Evolutionary conservation across 2,888 invertebrate species (phyloP).

Genomic region (Chironomus tentans): DNA sequence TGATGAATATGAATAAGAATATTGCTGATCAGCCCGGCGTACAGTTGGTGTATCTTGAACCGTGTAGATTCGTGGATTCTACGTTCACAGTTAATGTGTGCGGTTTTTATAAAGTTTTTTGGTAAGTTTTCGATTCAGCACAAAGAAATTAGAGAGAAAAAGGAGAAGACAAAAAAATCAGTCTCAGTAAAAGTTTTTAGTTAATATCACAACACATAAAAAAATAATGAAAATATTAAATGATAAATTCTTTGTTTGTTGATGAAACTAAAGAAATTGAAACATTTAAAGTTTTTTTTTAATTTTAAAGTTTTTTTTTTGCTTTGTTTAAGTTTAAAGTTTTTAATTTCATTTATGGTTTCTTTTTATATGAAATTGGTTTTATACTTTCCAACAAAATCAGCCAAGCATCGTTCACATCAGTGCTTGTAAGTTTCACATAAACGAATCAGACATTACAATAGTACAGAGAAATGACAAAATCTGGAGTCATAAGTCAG

Average conservation of each 20-base stretch:
- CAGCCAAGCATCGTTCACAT: too few species aligned
- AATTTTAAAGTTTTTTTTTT: not conserved
- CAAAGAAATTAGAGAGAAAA: not conserved
- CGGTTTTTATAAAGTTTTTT: not conserved
- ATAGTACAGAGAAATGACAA: too few species aligned
- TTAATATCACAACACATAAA: not conserved
- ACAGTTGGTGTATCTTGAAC: slow-evolving; percentile 64
- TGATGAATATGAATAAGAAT: slow-evolving; percentile 74
- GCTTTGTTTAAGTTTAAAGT: not conserved
- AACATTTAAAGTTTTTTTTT: slow-evolving; percentile 5
- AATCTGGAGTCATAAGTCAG: too few species aligned
- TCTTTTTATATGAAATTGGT: too few species aligned
- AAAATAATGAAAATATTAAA: not conserved
- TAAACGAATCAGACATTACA: too few species aligned
- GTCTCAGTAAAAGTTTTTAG: not conserved
- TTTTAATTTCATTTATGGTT: not conserved
- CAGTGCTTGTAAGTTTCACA: too few species aligned
- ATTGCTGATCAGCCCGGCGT: slow-evolving; percentile 68
- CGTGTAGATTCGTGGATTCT: slow-evolving; percentile 73
- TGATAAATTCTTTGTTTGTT: not conserved
- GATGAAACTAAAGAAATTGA: slow-evolving; percentile 9
- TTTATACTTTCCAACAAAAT: too few species aligned
- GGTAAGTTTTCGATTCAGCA: not conserved
- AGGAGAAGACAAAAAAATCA: not conserved
- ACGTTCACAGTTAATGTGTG: not conserved